phyloP scores from a whole-genome alignment of 2,113 vertebrate genomes.

The Daphoenositta chrysoptera region DNA sequence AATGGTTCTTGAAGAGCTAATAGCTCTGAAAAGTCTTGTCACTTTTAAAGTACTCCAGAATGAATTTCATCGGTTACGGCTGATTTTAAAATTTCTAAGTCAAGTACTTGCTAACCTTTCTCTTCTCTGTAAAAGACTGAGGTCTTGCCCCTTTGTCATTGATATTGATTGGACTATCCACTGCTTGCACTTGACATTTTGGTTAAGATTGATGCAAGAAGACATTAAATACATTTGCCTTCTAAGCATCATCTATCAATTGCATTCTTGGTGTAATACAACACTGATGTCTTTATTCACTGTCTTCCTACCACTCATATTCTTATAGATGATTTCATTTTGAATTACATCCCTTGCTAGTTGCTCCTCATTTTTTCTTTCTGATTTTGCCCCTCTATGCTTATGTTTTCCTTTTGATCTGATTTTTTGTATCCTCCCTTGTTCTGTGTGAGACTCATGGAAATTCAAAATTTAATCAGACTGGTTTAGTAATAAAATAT shows the following conservation, averaged over 20 bases:
- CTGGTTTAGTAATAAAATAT: not conserved
- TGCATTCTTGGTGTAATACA: not conserved
- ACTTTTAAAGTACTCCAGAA: not conserved
- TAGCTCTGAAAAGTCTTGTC: slow-evolving; percentile 24
- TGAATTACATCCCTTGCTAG: not conserved
- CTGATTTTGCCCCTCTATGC: not conserved
- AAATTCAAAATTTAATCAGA: not conserved
- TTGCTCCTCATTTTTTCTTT: not conserved
- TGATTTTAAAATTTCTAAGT: not conserved
- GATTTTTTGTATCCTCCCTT: not conserved
- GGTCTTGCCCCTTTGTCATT: slow-evolving; percentile 13
- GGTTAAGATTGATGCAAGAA: slow-evolving; percentile 11
- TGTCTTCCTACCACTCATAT: not conserved
- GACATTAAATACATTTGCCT: slow-evolving; percentile 29
- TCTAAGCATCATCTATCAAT: not conserved
- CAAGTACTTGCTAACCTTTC: slow-evolving; percentile 19
- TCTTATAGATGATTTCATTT: not conserved
- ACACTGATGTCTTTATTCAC: not conserved
- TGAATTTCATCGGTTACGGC: not conserved
- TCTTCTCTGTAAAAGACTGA: not conserved
- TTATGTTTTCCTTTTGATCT: not conserved
- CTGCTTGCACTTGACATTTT: slow-evolving; percentile 18
- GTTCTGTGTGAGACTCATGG: not conserved
- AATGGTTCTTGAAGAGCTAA: not conserved
- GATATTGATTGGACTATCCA: slow-evolving; percentile 23